Evolutionary conservation across 2,113 vertebrate genomes (phyloP).

Genomic region (Ellobius talpinus): DNA sequence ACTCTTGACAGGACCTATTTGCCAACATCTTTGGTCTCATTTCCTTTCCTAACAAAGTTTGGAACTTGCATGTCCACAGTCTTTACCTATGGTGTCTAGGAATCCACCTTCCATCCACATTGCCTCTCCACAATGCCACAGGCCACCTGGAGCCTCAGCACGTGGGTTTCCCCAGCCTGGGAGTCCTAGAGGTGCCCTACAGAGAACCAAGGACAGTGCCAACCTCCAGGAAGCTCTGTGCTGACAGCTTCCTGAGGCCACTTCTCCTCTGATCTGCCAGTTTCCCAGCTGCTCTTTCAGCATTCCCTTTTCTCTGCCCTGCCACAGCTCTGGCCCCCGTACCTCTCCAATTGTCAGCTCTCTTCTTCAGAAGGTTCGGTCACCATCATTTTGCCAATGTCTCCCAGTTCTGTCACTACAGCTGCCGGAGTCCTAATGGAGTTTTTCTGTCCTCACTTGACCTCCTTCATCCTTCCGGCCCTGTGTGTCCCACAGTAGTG

Average conservation of each 20-base stretch:
- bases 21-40: not conserved
- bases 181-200: not conserved
- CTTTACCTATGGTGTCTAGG: not conserved
- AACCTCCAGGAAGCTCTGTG: not conserved
- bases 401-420: not conserved
- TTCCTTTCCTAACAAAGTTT: not conserved
- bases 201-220: not conserved
- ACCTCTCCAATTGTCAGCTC: not conserved
- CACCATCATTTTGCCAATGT: not conserved
- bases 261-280: not conserved
- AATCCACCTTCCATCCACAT: rapidly evolving
- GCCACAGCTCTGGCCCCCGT: not conserved
- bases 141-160: rapidly evolving
- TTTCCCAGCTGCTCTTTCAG: not conserved
- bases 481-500: not conserved
- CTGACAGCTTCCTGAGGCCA: not conserved
- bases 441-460: not conserved
- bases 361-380: not conserved
- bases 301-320: not conserved
- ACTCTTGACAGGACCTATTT: not conserved
- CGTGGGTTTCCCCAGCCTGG: not conserved
- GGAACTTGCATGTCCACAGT: rapidly evolving
- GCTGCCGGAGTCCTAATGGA: not conserved
- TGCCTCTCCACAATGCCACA: not conserved
- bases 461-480: not conserved